A percentile compares a stretch with the other conserved stretches of the same genome.
These are phyloP conservation scores for Lepus oiostolus DNA, from an alignment of 2,797 vertebrate genomes.

Conservation along the genomic window DNA sequence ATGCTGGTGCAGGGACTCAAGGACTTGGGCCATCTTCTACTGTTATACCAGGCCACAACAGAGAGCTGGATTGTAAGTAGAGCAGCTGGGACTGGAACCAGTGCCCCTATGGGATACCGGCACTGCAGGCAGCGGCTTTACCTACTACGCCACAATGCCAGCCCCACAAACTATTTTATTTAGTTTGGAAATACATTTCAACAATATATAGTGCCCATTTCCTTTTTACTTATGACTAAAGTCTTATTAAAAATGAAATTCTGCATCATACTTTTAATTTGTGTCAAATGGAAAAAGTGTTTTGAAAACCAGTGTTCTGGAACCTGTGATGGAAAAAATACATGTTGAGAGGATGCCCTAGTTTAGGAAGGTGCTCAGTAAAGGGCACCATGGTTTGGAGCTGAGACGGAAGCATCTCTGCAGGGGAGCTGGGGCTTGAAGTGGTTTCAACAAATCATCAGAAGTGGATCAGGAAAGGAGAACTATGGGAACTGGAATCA, in stretches of 20 bases:
- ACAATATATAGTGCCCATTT: neutral
- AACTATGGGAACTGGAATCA: neutral
- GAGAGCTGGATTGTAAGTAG: no score
- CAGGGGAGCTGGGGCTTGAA: neutral
- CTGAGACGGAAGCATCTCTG: neutral
- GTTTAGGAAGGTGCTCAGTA: constrained; percentile 28
- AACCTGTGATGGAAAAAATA: neutral
- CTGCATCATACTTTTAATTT: constrained; percentile 13
- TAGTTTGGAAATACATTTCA: constrained; percentile 11
- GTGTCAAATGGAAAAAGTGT: neutral
- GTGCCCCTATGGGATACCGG: no score
- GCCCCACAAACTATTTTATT: neutral
- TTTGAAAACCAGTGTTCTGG: constrained; percentile 16
- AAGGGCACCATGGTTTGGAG: neutral
- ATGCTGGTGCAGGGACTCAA: no score
- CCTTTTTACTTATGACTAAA: constrained; percentile 23
- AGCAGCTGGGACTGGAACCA: no score
- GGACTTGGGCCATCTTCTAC: no score
- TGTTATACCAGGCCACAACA: no score
- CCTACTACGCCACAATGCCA: no score
- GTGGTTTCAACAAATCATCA: constrained; percentile 38
- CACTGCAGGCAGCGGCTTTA: no score
- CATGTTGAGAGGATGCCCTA: constrained; percentile 11
- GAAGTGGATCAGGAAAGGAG: neutral
- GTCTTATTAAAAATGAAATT: constrained; percentile 37